phyloP scores from a whole-genome alignment of 2,888 invertebrate genomes.

The Callinectes sapidus region DNA sequence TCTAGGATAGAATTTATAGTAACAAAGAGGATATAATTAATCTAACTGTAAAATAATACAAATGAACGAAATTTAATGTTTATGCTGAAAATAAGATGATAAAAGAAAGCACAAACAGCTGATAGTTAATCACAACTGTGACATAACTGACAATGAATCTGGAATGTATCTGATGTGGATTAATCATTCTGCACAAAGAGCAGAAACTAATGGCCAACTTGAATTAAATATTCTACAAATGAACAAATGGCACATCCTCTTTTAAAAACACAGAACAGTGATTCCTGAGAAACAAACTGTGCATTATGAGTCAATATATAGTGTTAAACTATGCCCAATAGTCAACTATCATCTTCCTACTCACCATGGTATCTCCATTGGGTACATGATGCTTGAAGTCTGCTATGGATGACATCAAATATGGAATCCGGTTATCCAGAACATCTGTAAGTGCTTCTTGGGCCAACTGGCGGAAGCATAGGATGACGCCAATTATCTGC shows the following conservation, averaged over 20 bases:
- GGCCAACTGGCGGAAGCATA: conserved; percentile 94
- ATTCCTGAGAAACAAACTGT: neutral
- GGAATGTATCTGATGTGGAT: neutral
- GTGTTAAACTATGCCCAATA: neutral
- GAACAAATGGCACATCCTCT: neutral
- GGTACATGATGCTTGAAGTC: conserved; percentile 96
- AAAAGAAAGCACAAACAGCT: neutral
- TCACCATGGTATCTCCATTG: conserved; percentile 77
- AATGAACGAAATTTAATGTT: no score
- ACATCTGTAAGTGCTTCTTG: conserved; percentile 96
- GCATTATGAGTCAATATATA: neutral
- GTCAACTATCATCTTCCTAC: neutral
- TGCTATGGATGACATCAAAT: conserved; percentile 93
- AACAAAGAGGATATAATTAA: no score
- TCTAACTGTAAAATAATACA: no score
- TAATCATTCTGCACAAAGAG: neutral
- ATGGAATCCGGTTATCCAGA: conserved; percentile 94
- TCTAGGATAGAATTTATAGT: no score
- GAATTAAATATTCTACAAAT: neutral
- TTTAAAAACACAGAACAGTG: neutral
- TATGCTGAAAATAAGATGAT: neutral
- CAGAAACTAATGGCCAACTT: neutral
- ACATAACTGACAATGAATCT: neutral
- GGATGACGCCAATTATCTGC: conserved; percentile 97
- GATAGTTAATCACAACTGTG: neutral